Conservation (phyloP, 2,113 vertebrate genomes). For the Ictidomys tridecemlineatus region DNA sequence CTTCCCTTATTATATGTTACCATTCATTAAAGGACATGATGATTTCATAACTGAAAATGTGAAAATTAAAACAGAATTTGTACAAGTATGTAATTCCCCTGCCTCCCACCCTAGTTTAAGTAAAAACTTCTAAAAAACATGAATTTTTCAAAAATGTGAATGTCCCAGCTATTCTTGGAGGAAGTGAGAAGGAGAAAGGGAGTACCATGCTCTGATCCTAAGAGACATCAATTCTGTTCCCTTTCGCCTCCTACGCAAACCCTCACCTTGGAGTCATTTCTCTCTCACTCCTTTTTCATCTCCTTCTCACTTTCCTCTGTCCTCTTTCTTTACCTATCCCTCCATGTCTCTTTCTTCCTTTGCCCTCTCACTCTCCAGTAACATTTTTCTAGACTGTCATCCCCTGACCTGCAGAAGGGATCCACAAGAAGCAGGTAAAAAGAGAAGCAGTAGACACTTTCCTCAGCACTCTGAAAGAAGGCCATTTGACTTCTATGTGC, state of each 20-base stretch:
- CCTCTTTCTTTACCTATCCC: background rate
- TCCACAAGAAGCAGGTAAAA: background rate
- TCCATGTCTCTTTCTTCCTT: background rate
- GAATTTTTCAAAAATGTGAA: background rate
- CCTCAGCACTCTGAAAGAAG: background rate
- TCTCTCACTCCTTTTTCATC: background rate
- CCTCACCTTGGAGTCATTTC: background rate
- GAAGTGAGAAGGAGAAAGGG: background rate
- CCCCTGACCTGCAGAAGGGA: background rate
- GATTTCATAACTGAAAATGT: conserved; percentile 73
- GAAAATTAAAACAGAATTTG: conserved; percentile 56
- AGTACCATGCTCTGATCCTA: background rate
- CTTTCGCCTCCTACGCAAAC: background rate
- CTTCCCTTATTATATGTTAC: conserved; percentile 74
- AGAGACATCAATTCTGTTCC: background rate
- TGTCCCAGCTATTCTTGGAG: background rate
- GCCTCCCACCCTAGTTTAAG: background rate
- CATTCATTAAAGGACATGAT: conserved; percentile 68
- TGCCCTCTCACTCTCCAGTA: background rate
- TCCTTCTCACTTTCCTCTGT: background rate
- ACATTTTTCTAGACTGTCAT: background rate
- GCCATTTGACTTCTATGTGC: background rate
- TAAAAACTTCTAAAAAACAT: conserved; percentile 5
- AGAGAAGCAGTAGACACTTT: background rate
- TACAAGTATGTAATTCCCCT: background rate